These are phyloP conservation scores for Xenus cinereus DNA, from an alignment of 2,113 vertebrate genomes.

Conservation along the genomic window DNA sequence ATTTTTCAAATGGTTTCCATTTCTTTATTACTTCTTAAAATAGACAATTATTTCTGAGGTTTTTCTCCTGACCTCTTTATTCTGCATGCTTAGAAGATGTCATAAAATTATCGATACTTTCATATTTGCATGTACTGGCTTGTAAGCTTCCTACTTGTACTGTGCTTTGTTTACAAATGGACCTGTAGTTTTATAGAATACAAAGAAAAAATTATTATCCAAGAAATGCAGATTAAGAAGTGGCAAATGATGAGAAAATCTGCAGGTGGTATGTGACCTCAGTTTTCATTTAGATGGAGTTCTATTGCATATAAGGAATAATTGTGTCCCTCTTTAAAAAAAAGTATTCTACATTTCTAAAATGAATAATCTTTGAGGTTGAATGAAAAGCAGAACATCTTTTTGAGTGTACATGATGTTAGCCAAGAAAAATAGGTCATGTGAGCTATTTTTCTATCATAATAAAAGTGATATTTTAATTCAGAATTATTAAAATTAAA, in stretches of 20 bases:
- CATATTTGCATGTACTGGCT: background rate
- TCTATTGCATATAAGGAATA: background rate
- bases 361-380: background rate
- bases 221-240: background rate
- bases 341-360: background rate
- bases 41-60: background rate
- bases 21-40: background rate
- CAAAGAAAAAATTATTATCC: background rate
- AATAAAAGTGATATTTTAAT: background rate
- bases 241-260: background rate
- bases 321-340: background rate
- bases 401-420: background rate
- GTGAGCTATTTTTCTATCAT: background rate
- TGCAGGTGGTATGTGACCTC: background rate
- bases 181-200: background rate
- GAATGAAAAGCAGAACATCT: background rate
- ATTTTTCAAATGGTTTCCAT: background rate
- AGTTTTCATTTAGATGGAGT: background rate
- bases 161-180: background rate
- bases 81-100: background rate
- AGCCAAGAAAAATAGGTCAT: background rate
- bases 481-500: background rate
- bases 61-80: background rate
- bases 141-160: background rate
- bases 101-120: background rate